phyloP scores from a whole-genome alignment of 1,140 invertebrate species.

The Heliconius himera region DNA sequence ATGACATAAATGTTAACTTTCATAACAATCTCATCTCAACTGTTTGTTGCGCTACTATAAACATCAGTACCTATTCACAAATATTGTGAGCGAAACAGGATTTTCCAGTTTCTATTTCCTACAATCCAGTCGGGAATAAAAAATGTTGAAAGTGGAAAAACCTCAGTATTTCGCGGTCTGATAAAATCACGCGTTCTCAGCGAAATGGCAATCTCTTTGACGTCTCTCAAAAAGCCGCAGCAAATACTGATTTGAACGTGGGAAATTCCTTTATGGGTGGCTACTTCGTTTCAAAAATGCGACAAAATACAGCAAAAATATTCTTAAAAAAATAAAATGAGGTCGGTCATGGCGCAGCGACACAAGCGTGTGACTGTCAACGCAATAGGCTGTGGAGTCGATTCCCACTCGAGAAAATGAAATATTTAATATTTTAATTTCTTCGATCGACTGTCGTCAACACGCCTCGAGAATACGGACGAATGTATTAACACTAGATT shows the following conservation, averaged over 20 bases:
- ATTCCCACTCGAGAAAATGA: too few species aligned
- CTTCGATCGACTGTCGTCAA: too few species aligned
- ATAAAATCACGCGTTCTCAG: constrained; percentile 27
- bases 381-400: too few species aligned
- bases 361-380: too few species aligned
- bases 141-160: constrained; percentile 14
- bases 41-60: not conserved
- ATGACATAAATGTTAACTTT: not conserved
- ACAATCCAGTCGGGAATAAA: constrained; percentile 2
- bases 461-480: too few species aligned
- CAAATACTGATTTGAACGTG: constrained; percentile 16
- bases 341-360: too few species aligned
- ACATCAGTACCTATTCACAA: not conserved
- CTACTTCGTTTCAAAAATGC: constrained; percentile 13
- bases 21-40: not conserved
- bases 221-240: constrained; percentile 18
- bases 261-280: constrained; percentile 10
- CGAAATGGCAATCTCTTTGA: constrained; percentile 25
- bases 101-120: not conserved
- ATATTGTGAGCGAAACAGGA: not conserved
- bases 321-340: too few species aligned
- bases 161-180: constrained; percentile 25
- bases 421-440: too few species aligned
- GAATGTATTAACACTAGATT: too few species aligned
- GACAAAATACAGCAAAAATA: too few species aligned